Base-by-base conservation (phyloP, 53 echinoderm and acorn worm genomes). In the Echinarachnius parma region DNA sequence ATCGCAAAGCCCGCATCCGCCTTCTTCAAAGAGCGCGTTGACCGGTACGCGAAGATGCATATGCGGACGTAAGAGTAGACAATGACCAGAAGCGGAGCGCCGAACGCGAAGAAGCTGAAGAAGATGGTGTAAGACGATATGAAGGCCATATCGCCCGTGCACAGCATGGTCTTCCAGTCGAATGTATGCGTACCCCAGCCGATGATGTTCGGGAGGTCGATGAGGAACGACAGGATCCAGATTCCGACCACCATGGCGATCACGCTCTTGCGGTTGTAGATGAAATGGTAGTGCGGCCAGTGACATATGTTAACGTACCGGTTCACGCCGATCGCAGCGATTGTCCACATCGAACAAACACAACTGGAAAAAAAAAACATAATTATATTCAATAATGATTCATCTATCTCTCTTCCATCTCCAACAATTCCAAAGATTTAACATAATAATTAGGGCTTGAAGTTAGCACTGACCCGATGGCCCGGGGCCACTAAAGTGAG, bases 251-350 rank as follows among this genome's bases (percentile, higher is more conserved):
- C 37, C 16, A 84, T 61, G 37, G 61, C 61, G 5, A 60, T 49
- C 0, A 78, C 42, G 1, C 70, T 84, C 25, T 53, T 79, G 28
- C 28, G n/a, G 64, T 69, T 84, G 77, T 79, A 84, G 19, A 79
- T 21, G 9, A 18, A 34, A 33, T 39, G 39, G 64, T 84, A 84
- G 2, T n/a, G 4, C 32, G 21, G 47, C 15, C 39, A 21, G 46
- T 84, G 84, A 31, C 84, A 84, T 46, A 84, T 78, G 11, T 61
- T 46, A 18, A 84, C 62, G 70, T 84, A 84, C 13, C 84, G 67
- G 49, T 84, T 84, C 23, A 84, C 37, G 30, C 78, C 70, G 37
- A 84, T 78, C 31, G 48, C 78, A 3, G 61, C 78, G 28, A 84
- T 84, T 15, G 36, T 78, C 84, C 78, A 78, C 60, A 78, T 22